Conservation (phyloP, 30 jellyfish, hydroid and myxozoan genomes). For the Hydra vulgaris region DNA sequence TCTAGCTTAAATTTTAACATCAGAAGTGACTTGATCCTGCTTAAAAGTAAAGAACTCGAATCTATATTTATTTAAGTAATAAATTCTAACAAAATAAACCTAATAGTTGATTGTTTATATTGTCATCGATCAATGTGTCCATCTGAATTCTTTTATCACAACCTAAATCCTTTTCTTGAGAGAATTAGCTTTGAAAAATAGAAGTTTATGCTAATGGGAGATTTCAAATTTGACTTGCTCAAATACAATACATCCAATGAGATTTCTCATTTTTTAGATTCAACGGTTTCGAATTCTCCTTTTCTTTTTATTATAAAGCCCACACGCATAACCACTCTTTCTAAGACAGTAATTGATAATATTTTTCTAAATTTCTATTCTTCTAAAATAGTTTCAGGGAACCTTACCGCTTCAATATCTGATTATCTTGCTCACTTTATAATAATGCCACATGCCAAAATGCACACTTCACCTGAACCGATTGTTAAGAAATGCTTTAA, state of each 20-base stretch:
- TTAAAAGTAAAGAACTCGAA: background rate
- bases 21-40: background rate
- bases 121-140: background rate
- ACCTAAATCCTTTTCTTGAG: background rate
- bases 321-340: constrained; percentile 3
- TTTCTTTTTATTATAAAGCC: constrained; percentile 8
- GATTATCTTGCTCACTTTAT: constrained; percentile 17
- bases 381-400: constrained; percentile 11
- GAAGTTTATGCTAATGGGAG: background rate
- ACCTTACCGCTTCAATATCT: background rate
- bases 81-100: background rate
- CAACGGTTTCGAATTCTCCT: background rate
- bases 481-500: too few species aligned
- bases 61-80: background rate
- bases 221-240: background rate
- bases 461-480: too few species aligned
- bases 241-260: background rate
- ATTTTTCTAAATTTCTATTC: background rate
- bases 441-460: background rate
- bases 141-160: background rate
- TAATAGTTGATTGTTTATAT: too few species aligned
- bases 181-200: background rate
- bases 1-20: background rate
- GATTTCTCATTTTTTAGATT: background rate
- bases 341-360: constrained; percentile 14